Evolutionary conservation across 1,140 invertebrate species (phyloP).

Genomic region (Tachypleus tridentatus): DNA sequence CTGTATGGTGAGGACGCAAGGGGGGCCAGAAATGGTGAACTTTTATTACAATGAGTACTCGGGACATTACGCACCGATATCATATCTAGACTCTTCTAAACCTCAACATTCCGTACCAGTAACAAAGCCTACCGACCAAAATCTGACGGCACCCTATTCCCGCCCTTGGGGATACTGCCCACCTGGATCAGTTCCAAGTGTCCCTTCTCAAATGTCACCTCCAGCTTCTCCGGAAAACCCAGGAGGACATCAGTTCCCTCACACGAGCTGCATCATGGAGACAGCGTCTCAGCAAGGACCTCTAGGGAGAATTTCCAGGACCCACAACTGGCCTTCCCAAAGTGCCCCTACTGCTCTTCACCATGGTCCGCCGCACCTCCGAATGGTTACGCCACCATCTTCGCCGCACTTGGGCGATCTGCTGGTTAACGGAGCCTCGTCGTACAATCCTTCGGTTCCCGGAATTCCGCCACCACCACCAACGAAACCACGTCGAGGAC

Average conservation of each 20-base stretch:
- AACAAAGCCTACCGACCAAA: no score
- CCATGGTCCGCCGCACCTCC: constrained; percentile 21
- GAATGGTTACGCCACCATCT: constrained; percentile 44
- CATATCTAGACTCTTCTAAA: no score
- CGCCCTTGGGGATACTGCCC: no score
- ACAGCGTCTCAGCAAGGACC: no score
- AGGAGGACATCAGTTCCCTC: background rate
- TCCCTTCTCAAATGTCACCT: constrained; percentile 21
- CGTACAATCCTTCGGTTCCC: constrained; percentile 3
- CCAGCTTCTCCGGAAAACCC: constrained; percentile 22
- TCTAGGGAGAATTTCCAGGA: background rate
- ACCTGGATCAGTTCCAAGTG: no score
- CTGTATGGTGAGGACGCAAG: no score
- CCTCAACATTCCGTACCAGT: no score
- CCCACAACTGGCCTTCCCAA: background rate
- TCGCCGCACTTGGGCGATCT: constrained; percentile 42
- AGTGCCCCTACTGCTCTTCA: background rate
- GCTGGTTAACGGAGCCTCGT: constrained; percentile 17
- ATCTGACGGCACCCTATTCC: no score
- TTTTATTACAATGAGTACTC: no score
- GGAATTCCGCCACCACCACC: constrained; percentile 1
- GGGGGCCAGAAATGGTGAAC: no score
- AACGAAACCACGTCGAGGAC: constrained; percentile 28
- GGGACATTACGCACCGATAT: no score
- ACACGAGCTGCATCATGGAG: no score